phyloP scores from a whole-genome alignment of 2,113 vertebrate species.

The Crotalus viridis region DNA sequence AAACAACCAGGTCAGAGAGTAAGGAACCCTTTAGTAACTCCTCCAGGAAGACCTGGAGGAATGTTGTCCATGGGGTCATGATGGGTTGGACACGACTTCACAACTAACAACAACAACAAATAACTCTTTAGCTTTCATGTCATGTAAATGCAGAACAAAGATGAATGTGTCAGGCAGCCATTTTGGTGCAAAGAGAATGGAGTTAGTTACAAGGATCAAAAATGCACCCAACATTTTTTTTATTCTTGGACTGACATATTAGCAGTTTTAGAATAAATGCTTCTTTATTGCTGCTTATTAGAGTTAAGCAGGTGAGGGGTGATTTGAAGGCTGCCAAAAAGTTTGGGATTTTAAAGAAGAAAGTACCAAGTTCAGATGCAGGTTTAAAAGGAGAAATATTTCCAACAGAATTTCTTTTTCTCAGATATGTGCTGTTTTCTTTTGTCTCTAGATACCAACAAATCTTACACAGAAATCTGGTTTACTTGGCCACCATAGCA shows the following conservation, averaged over 20 bases:
- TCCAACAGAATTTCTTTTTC: slow-evolving; percentile 30
- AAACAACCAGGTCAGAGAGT: too few species aligned
- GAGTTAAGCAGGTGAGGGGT: background rate
- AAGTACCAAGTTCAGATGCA: background rate
- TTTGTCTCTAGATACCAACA: slow-evolving; percentile 89
- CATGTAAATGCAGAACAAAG: background rate
- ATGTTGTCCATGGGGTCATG: too few species aligned
- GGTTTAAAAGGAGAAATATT: background rate
- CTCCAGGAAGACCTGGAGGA: too few species aligned
- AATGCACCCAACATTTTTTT: background rate
- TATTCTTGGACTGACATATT: background rate
- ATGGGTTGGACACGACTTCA: too few species aligned
- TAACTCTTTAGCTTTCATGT: background rate
- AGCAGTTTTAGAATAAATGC: background rate
- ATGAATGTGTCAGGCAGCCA: background rate
- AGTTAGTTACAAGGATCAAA: background rate
- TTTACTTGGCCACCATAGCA: slow-evolving; percentile 96
- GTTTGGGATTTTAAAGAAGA: background rate
- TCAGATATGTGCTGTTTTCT: slow-evolving; percentile 40
- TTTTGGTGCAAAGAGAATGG: background rate
- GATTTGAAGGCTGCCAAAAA: background rate
- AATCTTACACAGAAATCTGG: slow-evolving; percentile 95
- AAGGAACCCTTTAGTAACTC: too few species aligned
- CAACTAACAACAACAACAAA: too few species aligned
- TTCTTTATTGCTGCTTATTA: background rate